A percentile compares a stretch with the other conserved stretches of the same genome.
phyloP scores from a whole-genome alignment of 92 coral and sea anemone genomes.

The Epizoanthus illoricatus region DNA sequence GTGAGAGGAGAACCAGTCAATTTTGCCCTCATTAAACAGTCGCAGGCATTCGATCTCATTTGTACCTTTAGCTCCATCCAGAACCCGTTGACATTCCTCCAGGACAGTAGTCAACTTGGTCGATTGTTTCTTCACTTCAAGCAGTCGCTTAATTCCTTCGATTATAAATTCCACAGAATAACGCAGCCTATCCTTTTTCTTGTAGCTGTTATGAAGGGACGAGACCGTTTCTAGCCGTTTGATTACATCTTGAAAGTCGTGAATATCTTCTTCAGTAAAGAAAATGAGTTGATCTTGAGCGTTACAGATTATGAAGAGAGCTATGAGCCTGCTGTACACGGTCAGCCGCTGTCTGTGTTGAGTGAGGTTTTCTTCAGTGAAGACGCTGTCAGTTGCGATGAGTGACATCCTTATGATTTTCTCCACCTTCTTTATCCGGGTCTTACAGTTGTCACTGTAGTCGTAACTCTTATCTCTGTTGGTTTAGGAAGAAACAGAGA shows the following conservation, averaged over 20 bases:
- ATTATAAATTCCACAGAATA: conserved; percentile 21
- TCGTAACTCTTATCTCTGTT: not conserved
- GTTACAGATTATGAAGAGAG: conserved; percentile 3
- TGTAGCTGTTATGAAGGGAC: not conserved
- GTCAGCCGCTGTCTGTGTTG: conserved; percentile 32
- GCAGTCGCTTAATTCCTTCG: conserved; percentile 22
- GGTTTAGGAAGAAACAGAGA: not conserved
- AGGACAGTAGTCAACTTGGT: not conserved
- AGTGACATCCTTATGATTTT: conserved; percentile 1
- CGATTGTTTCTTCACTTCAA: not conserved
- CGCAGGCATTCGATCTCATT: not conserved
- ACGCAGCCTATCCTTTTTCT: conserved; percentile 18
- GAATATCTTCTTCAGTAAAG: conserved; percentile 9
- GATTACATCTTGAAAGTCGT: conserved; percentile 9
- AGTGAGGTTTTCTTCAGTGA: not conserved
- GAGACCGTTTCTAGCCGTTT: conserved; percentile 11
- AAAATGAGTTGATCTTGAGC: conserved; percentile 1
- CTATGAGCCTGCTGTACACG: conserved; percentile 20
- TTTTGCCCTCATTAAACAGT: not conserved
- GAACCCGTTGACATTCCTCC: not conserved
- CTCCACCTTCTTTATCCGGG: conserved; percentile 20
- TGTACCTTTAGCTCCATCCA: not conserved
- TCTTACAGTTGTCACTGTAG: conserved; percentile 16
- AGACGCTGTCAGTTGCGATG: not conserved
- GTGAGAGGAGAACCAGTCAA: conserved; percentile 3